Base-by-base conservation (phyloP, 2,797 vertebrate species). In the Aselliscus stoliczkanus region DNA sequence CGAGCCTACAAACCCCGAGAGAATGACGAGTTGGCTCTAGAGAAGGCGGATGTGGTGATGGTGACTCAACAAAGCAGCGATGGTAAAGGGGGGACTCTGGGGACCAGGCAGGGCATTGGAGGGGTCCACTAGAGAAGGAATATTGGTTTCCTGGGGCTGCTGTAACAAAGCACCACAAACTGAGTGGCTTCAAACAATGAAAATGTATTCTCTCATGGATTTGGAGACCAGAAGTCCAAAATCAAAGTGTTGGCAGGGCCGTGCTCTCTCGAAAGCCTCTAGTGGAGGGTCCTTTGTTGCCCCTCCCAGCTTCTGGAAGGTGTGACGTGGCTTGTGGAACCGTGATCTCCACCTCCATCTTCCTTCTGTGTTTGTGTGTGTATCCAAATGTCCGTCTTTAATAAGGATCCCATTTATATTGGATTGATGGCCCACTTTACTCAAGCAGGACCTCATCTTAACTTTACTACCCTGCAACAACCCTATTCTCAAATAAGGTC, bases 41-140 rank as follows among this genome's bases (percentile, higher is more conserved):
- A 99, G 98, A 99, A 99, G 98, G 99, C 99, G 0, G 99, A 99
- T 1, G 98, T 99, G 75, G 97, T 99, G 73, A 98, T 99, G 96
- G 99, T 99, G 93, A 99, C 99, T 92, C 99, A 99, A 97, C 98
- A 99, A 81, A 99, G 99, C 98, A 99, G 97, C 4, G 99, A 99
- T 37, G 98, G 99, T 99, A 98, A 99, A 99, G 84, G 70, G 81
- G 31, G 82, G 15, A 11, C 0, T 3, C 37, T 7, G 7, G 29
- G 56, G 17, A 5, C 20, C 0, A 5, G 60, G 31, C 50, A 21
- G n/a, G 86, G 20, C 23, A 0, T 3, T 37, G 50, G 21, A 21
- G 42, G 27, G 10, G 58, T 21, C 4, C 2, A 8, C 31, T 12
- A 0, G 1, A 1, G 58, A 37, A 9, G 23, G 15, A 4, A 7